phyloP scores from a whole-genome alignment of 2,888 invertebrate genomes.

The Hydriomena furcata region DNA sequence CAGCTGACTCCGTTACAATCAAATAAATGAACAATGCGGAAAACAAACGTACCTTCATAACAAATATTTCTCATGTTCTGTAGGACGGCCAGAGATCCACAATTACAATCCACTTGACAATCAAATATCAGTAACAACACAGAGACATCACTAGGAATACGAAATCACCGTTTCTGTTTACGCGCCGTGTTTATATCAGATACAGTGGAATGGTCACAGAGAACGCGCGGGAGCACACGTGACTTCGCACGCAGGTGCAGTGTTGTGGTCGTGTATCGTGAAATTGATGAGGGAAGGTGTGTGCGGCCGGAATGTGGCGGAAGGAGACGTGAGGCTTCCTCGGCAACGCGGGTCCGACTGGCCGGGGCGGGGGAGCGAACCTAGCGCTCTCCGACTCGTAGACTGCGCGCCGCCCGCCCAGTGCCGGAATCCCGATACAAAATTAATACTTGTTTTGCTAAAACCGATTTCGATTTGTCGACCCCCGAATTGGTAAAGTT shows the following conservation, averaged over 20 bases:
- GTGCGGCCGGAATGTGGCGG: constrained; percentile 38
- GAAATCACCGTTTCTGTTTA: constrained; percentile 54
- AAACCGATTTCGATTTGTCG: constrained; percentile 83
- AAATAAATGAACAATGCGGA: constrained; percentile 24
- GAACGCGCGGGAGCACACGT: constrained; percentile 40
- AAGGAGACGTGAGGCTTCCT: constrained; percentile 56
- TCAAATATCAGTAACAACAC: constrained; percentile 56
- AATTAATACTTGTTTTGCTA: constrained; percentile 83
- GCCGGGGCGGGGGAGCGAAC: constrained; percentile 62
- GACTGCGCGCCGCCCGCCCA: constrained; percentile 72
- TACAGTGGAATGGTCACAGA: constrained; percentile 34
- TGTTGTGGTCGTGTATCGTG: constrained; percentile 47
- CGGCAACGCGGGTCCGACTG: constrained; percentile 68
- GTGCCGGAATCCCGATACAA: constrained; percentile 71
- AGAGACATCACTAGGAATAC: constrained; percentile 51
- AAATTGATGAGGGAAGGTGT: constrained; percentile 56
- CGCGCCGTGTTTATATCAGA: constrained; percentile 45
- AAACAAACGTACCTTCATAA: constrained; percentile 46
- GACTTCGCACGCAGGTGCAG: constrained; percentile 33
- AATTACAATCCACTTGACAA: constrained; percentile 59
- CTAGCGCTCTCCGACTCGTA: constrained; percentile 31
- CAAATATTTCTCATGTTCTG: constrained; percentile 42
- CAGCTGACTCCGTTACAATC: constrained; percentile 24
- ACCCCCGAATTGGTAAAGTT: constrained; percentile 78
- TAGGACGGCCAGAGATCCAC: constrained; percentile 45